phyloP scores from a whole-genome alignment of 2,888 invertebrate genomes.

The Malacosoma neustria region DNA sequence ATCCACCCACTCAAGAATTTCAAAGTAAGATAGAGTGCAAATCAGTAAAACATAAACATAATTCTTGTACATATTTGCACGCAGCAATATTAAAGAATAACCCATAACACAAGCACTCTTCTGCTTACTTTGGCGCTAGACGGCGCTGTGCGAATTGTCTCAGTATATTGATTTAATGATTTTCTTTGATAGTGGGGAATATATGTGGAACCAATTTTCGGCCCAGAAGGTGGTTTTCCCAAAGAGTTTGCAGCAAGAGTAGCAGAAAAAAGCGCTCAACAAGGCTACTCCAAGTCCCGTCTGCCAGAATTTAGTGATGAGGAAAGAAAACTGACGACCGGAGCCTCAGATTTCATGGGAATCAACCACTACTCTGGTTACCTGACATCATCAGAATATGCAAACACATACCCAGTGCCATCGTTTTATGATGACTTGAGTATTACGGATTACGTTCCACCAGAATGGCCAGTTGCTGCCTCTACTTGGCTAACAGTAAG shows the following conservation, averaged over 20 bases:
- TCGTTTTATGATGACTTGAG: conserved; percentile 29
- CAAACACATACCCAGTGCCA: conserved; percentile 19
- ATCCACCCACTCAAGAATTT: no score
- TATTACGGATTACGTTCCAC: conserved; percentile 17
- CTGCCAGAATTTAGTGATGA: conserved; percentile 49
- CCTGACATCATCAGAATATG: conserved; percentile 27
- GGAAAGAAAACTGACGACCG: conserved; percentile 35
- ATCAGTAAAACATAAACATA: no score
- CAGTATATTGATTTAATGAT: no score
- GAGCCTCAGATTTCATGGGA: conserved; percentile 51
- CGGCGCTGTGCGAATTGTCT: no score
- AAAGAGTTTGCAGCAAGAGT: conserved; percentile 49
- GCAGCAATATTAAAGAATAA: no score
- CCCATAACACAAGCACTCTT: no score
- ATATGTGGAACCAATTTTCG: conserved; percentile 61
- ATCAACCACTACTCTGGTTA: conserved; percentile 79
- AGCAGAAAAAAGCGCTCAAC: conserved; percentile 44
- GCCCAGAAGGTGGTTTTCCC: conserved; percentile 63
- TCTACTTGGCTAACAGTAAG: conserved; percentile 38
- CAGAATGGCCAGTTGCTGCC: conserved; percentile 31
- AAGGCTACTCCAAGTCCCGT: conserved; percentile 50
- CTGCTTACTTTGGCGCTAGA: no score
- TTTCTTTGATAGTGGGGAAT: conserved; percentile 38
- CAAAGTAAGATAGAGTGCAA: no score
- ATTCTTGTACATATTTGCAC: no score